These are phyloP conservation scores for Eublepharis macularius DNA, from an alignment of 2,113 vertebrate genomes.

Conservation along the genomic window DNA sequence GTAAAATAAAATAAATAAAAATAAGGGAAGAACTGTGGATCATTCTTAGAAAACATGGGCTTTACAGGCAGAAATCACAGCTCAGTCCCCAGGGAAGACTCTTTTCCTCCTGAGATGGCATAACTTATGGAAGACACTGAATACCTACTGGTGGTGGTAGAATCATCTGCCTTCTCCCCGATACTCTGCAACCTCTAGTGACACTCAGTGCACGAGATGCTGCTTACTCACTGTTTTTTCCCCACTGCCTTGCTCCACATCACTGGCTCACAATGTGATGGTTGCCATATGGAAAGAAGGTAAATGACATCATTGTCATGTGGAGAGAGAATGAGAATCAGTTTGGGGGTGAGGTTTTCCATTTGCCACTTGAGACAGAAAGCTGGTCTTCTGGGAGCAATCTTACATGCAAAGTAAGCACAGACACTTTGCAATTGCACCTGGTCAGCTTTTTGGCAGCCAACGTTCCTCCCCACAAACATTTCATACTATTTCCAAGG, in stretches of 20 bases:
- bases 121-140: background rate
- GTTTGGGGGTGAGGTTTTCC: background rate
- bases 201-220: background rate
- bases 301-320: background rate
- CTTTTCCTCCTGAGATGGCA: too few relatives aligned
- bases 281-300: background rate
- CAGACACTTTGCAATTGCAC: background rate
- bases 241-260: background rate
- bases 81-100: too few relatives aligned
- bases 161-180: background rate
- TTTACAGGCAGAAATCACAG: too few relatives aligned
- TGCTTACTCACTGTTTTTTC: background rate
- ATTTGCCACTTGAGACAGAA: background rate
- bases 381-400: background rate
- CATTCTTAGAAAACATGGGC: too few relatives aligned
- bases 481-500: background rate
- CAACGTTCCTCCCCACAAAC: background rate
- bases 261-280: background rate
- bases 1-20: too few relatives aligned
- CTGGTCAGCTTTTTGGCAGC: background rate
- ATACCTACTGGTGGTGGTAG: background rate
- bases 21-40: too few relatives aligned
- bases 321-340: background rate
- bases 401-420: background rate
- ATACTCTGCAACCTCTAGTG: background rate